Conservation (phyloP, 2,113 vertebrate species). For the Mystacornis crossleyi region DNA sequence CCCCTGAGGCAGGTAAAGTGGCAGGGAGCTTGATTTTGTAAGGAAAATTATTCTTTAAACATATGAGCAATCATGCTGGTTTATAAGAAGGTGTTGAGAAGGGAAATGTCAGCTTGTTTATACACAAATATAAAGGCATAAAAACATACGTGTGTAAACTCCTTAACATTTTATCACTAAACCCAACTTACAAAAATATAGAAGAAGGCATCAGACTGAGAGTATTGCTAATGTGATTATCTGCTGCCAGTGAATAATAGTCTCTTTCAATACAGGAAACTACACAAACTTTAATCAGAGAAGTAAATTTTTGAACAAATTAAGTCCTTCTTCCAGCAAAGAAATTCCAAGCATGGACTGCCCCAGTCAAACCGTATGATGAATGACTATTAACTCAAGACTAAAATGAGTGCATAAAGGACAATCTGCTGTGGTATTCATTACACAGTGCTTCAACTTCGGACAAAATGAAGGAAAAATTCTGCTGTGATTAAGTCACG, state of each 20-base stretch:
- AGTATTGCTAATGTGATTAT: neutral
- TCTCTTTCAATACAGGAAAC: neutral
- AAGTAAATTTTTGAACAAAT: neutral
- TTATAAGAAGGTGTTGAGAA: conserved; percentile 29
- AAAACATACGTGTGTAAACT: neutral
- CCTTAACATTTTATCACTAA: neutral
- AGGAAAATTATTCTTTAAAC: conserved; percentile 20
- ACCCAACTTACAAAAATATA: neutral
- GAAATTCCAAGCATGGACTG: neutral
- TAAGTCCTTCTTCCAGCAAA: neutral
- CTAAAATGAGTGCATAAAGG: neutral
- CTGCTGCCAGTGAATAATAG: neutral
- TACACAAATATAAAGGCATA: conserved; percentile 14
- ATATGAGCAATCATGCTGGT: neutral
- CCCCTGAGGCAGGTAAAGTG: neutral
- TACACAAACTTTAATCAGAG: neutral
- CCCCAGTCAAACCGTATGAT: neutral
- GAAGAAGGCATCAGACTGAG: neutral
- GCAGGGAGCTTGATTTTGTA: neutral
- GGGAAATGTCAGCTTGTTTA: conserved; percentile 23
- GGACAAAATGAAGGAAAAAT: neutral
- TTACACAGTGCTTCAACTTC: neutral
- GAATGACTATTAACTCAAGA: neutral
- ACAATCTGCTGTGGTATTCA: neutral
- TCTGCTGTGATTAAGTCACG: neutral